Evolutionary conservation across 2,888 invertebrate genomes (phyloP).

Genomic region (Hydropsyche betteni): DNA sequence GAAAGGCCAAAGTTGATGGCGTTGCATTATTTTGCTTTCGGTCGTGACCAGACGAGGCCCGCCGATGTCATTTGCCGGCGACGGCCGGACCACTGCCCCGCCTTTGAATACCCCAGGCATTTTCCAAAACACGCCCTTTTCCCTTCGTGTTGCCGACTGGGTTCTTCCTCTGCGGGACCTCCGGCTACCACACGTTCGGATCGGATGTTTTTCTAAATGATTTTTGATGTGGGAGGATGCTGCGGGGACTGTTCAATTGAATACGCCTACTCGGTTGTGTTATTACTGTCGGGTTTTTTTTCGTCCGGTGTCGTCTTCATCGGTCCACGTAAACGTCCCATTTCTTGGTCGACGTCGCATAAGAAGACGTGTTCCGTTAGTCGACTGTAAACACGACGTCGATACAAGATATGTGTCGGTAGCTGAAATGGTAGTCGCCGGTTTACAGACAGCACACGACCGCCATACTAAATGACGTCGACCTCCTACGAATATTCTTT

Average conservation of each 20-base stretch:
- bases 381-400: constrained; percentile 26
- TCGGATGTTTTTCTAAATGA: not conserved
- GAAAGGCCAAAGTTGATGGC: constrained; percentile 34
- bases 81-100: constrained; percentile 20
- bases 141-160: not conserved
- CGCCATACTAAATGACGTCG: constrained; percentile 15
- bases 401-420: constrained; percentile 34
- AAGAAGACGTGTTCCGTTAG: constrained; percentile 2
- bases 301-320: no score
- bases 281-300: no score
- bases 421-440: constrained; percentile 25
- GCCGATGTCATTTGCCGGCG: constrained; percentile 44
- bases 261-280: no score
- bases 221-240: not conserved
- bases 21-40: constrained; percentile 26
- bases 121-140: constrained; percentile 33
- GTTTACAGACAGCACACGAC: constrained; percentile 26
- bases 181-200: constrained; percentile 1
- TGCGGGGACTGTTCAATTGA: no score
- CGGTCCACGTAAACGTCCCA: no score
- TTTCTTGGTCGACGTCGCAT: not conserved
- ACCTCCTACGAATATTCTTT: constrained; percentile 10
- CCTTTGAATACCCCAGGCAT: constrained; percentile 13
- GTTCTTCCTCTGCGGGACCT: constrained; percentile 9
- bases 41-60: constrained; percentile 37